Evolutionary conservation across 1,140 invertebrate species (phyloP), one percentile per base, ranked within the genome.

Genomic region (Drosophila lacteicornis): DNA sequence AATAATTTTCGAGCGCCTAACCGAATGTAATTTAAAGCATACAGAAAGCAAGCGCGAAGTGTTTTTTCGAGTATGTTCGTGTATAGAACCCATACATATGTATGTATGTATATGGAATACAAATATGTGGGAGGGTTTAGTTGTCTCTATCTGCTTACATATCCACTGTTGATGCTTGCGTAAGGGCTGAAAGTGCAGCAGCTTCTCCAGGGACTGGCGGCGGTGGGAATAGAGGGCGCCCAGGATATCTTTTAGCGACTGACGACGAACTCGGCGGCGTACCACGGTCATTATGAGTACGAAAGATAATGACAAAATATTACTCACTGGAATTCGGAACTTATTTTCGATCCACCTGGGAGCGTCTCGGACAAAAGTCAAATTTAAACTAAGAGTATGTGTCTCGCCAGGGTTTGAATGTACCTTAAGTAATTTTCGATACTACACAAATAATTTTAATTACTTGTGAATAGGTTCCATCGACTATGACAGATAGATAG

Each of bases 191-290:
- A 81, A 79, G 50, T 79, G 68, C 5, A 79, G 68, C 36, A 83
- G 58, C 46, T 83, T 82, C 38, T 84, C 84, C 43, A 82, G 67
- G 5, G 84, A 87, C 56, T 82, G 80, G 19, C 84, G 84, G 4
- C 84, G 73, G 15, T 81, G 55, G 19, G 75, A 61, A 53, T 81
- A 81, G 62, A 81, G 53, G 1, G 76, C 76, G 9, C 70, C 80
- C 4, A 42, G 58, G 73, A 87, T 82, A 51, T 87, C 73, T 42
- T 85, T 87, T 15, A 87, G 57, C 45, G 84, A 85, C 57, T 80
- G 73, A 47, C 82, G 79, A 38, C 84, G 76, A 55, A 87, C 47
- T 49, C 80, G 84, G 47, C 76, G 79, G 56, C 79, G 76, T 38
- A 87, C 65, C 49, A 80, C 69, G 19, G 84, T 75, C 84, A 87